Evolutionary conservation across 2,113 vertebrate genomes (phyloP).

Genomic region (Alces alces): DNA sequence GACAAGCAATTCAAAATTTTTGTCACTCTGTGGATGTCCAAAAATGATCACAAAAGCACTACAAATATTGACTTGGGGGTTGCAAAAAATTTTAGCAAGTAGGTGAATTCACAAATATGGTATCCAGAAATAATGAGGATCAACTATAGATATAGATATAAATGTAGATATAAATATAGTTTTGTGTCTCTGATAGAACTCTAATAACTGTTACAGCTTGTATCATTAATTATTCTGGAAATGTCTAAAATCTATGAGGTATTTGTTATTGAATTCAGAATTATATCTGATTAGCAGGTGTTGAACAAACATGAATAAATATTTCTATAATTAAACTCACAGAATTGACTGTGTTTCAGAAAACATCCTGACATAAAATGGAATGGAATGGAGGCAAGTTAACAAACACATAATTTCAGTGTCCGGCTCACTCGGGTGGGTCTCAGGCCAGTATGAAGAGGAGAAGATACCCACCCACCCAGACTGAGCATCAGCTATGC

Average conservation of each 20-base stretch:
- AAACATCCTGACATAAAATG: not conserved
- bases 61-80: not conserved
- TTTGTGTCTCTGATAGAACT: not conserved
- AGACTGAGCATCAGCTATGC: not conserved
- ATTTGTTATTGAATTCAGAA: conserved; percentile 31
- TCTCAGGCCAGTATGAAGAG: not conserved
- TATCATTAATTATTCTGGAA: not conserved
- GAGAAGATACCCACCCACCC: not conserved
- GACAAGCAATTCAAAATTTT: not conserved
- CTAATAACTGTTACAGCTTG: not conserved
- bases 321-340: conserved; percentile 26
- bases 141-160: not conserved
- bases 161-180: not conserved
- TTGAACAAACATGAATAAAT: not conserved
- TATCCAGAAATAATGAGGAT: not conserved
- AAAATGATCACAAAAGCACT: not conserved
- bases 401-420: accelerated
- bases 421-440: not conserved
- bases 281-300: not conserved
- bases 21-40: not conserved
- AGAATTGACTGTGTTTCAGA: not conserved
- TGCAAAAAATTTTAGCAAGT: not conserved
- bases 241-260: not conserved
- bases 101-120: not conserved
- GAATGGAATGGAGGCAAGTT: not conserved